These are phyloP conservation scores for Muscicapa striata DNA, from an alignment of 2,797 vertebrate genomes.

Conservation along the genomic window DNA sequence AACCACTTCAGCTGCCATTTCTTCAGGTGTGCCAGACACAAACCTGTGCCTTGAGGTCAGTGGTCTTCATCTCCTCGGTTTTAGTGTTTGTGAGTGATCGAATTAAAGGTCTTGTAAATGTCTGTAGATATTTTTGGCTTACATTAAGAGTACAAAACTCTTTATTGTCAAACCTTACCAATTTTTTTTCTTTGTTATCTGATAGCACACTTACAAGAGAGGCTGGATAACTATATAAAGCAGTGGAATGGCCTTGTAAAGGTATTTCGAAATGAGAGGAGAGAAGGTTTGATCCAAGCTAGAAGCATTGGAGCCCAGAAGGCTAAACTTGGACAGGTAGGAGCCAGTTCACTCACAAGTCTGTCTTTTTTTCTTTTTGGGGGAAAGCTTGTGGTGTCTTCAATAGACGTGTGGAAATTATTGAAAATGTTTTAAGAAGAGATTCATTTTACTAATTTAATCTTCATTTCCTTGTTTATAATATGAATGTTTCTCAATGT, in stretches of 20 bases:
- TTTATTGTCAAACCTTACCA: not conserved
- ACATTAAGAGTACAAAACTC: not conserved
- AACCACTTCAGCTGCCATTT: not conserved
- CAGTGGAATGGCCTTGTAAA: constrained; percentile 98
- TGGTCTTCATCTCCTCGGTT: not conserved
- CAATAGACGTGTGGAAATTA: not conserved
- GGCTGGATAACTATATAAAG: constrained; percentile 93
- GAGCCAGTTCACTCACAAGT: not conserved
- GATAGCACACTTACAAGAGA: constrained; percentile 90
- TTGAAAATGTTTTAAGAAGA: not conserved
- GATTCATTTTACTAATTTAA: not conserved
- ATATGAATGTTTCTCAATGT: not conserved
- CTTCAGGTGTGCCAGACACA: not conserved
- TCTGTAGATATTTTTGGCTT: not conserved
- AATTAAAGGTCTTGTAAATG: not conserved
- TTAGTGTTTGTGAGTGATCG: not conserved
- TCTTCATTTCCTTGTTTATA: not conserved
- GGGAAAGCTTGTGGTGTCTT: not conserved
- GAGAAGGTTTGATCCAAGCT: constrained; percentile 97
- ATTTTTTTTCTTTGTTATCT: constrained; percentile 16
- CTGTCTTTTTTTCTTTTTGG: accelerated
- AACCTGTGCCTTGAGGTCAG: not conserved
- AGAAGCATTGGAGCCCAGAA: constrained; percentile 95
- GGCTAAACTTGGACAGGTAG: constrained; percentile 88
- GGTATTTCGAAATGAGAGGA: constrained; percentile 93